These are phyloP conservation scores for Lota lota DNA, from an alignment of 2,113 vertebrate species.

Conservation along the genomic window DNA sequence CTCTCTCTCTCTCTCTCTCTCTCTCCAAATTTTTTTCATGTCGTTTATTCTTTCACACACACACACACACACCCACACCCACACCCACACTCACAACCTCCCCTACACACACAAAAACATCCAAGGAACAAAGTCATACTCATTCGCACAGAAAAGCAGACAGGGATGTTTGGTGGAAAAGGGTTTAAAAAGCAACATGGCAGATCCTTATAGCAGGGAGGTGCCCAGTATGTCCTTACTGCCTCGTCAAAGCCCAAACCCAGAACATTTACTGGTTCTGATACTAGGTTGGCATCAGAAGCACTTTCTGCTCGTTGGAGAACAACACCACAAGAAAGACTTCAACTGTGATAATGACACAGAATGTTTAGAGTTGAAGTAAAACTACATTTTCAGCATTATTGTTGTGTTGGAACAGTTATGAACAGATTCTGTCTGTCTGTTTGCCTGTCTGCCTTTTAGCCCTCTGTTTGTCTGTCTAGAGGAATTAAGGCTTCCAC, in stretches of 20 bases:
- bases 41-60: too few relatives aligned
- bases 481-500: conserved; percentile 62
- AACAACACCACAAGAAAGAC: conserved; percentile 41
- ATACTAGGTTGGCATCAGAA: conserved; percentile 48
- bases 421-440: conserved; percentile 17
- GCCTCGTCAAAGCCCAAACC: conserved; percentile 48
- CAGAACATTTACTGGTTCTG: conserved; percentile 65
- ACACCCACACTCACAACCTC: too few relatives aligned
- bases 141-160: conserved; percentile 16
- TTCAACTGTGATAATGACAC: conserved; percentile 20
- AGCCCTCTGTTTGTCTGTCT: conserved; percentile 13
- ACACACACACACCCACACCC: too few relatives aligned
- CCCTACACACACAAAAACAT: too few relatives aligned
- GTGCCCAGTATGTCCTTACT: conserved; percentile 52
- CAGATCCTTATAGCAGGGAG: conserved; percentile 54
- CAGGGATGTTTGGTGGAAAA: conserved; percentile 18
- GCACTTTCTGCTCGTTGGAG: conserved; percentile 24
- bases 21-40: too few relatives aligned
- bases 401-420: too few relatives aligned
- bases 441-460: conserved; percentile 59
- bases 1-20: too few relatives aligned
- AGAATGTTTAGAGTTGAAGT: too few relatives aligned
- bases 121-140: conserved; percentile 12
- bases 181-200: conserved; percentile 7
- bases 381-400: too few relatives aligned